phyloP scores from a whole-genome alignment of 2,113 vertebrate species.

The Hippotragus niger region DNA sequence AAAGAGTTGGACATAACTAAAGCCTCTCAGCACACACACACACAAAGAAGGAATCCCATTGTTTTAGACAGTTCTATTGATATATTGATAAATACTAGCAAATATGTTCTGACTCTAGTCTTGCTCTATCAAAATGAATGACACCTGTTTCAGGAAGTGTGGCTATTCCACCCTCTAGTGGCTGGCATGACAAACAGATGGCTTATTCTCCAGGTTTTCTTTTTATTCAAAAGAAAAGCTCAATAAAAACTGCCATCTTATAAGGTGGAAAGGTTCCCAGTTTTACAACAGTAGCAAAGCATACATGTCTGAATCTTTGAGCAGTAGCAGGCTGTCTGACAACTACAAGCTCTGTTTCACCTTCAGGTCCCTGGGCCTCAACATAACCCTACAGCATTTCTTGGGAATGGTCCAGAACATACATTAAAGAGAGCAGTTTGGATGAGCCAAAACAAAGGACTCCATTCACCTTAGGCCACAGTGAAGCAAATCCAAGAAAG shows the following conservation, averaged over 20 bases:
- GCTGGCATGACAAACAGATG: background rate
- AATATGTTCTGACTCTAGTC: background rate
- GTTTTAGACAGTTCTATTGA: background rate
- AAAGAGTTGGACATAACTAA: background rate
- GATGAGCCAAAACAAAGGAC: conserved; percentile 40
- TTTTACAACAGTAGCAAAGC: conserved; percentile 13
- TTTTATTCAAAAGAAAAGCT: conserved; percentile 29
- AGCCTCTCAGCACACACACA: background rate
- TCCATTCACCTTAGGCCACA: conserved; percentile 33
- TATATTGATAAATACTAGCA: background rate
- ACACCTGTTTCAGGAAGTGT: conserved; percentile 25
- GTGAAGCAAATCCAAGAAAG: conserved; percentile 19
- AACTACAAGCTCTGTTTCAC: conserved; percentile 40
- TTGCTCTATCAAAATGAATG: background rate
- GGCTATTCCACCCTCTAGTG: conserved; percentile 38
- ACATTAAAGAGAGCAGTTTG: conserved; percentile 31
- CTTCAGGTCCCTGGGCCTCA: background rate
- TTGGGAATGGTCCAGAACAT: conserved; percentile 48
- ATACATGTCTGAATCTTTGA: background rate
- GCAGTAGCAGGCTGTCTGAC: conserved; percentile 12
- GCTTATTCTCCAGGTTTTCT: background rate
- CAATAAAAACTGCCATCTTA: conserved; percentile 37
- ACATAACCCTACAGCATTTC: background rate
- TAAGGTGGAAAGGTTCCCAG: background rate
- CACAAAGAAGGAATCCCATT: background rate